These are phyloP conservation scores for Zhengitettix transpicula DNA, from an alignment of 2,888 invertebrate species.

Conservation along the genomic window DNA sequence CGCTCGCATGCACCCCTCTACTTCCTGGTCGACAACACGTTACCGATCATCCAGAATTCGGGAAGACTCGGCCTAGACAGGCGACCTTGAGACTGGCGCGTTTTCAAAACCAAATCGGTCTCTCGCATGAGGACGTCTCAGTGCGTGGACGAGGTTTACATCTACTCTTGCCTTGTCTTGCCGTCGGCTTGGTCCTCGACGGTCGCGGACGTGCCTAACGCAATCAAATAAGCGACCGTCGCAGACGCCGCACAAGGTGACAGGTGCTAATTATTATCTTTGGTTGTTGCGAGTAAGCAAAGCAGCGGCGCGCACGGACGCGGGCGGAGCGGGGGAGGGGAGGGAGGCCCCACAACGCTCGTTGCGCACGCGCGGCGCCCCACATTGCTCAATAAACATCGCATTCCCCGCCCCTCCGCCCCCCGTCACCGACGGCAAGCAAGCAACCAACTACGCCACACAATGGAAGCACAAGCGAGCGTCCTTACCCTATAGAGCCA, in stretches of 20 bases:
- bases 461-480: conserved; percentile 4
- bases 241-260: background rate
- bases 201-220: too few species aligned
- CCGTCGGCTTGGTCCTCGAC: too few species aligned
- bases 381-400: too few species aligned
- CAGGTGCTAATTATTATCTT: background rate
- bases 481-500: conserved; percentile 62
- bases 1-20: too few species aligned
- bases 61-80: too few species aligned
- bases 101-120: background rate
- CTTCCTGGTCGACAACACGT: too few species aligned
- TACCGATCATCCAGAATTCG: background rate
- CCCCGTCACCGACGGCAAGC: conserved; percentile 3
- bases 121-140: too few species aligned
- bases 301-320: conserved; percentile 14
- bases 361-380: too few species aligned
- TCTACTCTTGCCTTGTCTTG: too few species aligned
- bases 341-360: background rate
- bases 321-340: conserved; percentile 14
- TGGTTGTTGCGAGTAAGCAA: background rate
- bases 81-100: background rate
- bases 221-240: too few species aligned
- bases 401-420: too few species aligned
- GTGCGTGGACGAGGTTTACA: too few species aligned
- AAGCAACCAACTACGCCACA: background rate